A percentile compares a stretch with the other conserved stretches of the same genome.
Evolutionary conservation across 37 sponge, comb jelly and placozoan species (phyloP).

Genomic region (Oscarella lobularis): DNA sequence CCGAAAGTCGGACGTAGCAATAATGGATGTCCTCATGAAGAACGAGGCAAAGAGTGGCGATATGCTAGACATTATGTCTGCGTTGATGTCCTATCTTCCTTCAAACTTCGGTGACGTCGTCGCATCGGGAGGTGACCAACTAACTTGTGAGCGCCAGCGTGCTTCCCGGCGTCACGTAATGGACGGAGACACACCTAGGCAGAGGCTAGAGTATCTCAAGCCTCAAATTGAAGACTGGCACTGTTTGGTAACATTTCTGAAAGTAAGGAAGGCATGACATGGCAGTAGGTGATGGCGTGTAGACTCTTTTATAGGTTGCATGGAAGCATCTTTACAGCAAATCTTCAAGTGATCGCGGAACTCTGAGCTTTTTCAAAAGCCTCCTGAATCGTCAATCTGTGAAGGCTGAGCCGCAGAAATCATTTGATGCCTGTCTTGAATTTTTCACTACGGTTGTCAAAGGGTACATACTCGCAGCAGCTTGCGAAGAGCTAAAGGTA

Average conservation of each 20-base stretch:
- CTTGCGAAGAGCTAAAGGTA: conserved; percentile 12
- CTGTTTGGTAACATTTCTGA: conserved; percentile 8
- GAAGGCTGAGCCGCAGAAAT: conserved; percentile 20
- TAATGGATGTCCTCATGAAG: background rate
- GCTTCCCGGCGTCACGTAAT: conserved; percentile 9
- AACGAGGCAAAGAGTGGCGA: background rate
- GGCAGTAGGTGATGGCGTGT: background rate
- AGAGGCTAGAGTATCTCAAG: conserved; percentile 11
- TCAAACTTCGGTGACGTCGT: conserved; percentile 3
- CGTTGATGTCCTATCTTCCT: background rate
- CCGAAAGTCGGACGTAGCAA: background rate
- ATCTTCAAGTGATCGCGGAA: conserved; percentile 16
- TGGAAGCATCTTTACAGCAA: conserved; percentile 14
- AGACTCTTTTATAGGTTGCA: conserved; percentile 10
- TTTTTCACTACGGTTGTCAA: conserved; percentile 5
- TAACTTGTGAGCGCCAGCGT: conserved; percentile 17
- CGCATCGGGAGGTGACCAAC: conserved; percentile 22
- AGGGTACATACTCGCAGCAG: conserved; percentile 16
- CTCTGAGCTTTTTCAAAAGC: conserved; percentile 9
- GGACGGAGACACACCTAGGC: conserved; percentile 8
- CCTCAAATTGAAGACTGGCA: conserved; percentile 21
- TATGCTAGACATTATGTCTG: background rate
- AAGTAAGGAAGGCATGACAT: conserved; percentile 5
- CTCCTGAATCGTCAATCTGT: conserved; percentile 8
- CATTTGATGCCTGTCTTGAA: conserved; percentile 14